Conservation (phyloP, 2,113 vertebrate species). For the Hyperopisus bebe region DNA sequence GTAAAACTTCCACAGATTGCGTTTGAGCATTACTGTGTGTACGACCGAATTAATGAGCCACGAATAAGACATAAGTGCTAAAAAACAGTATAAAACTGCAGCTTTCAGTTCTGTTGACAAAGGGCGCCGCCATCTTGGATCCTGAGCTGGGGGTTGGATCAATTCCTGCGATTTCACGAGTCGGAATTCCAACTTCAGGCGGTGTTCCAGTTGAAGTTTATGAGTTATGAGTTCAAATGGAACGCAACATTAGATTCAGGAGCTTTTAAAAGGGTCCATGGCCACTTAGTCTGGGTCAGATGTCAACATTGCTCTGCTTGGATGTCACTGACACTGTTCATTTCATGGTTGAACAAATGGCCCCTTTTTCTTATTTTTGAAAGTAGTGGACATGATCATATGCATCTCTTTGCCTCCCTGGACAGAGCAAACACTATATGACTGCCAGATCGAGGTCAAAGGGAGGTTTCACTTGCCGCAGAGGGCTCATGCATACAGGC, state of each 20-base stretch:
- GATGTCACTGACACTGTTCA: conserved; percentile 1
- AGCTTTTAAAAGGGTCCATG: neutral
- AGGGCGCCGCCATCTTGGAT: too few species aligned
- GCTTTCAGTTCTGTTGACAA: too few species aligned
- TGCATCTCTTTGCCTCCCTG: neutral
- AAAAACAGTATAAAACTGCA: too few species aligned
- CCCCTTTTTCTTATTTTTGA: neutral
- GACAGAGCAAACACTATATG: conserved; percentile 4
- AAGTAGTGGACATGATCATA: neutral
- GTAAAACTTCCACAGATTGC: too few species aligned
- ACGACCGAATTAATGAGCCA: too few species aligned
- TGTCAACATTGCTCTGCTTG: conserved; percentile 10
- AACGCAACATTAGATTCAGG: neutral
- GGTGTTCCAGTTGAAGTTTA: too few species aligned
- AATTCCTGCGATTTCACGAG: too few species aligned
- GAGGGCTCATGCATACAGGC: neutral
- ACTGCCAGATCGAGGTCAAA: conserved; percentile 9
- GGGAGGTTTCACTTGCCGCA: neutral
- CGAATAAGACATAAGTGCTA: too few species aligned
- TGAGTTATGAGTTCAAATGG: too few species aligned
- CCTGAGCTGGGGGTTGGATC: too few species aligned
- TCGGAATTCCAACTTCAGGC: too few species aligned
- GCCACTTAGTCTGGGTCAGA: neutral
- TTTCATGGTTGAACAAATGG: conserved; percentile 7
- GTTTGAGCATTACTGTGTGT: too few species aligned